A percentile compares a stretch with the other conserved stretches of the same genome.
Evolutionary conservation across 2,797 vertebrate species (phyloP).

Genomic region (Garrulus glandarius): DNA sequence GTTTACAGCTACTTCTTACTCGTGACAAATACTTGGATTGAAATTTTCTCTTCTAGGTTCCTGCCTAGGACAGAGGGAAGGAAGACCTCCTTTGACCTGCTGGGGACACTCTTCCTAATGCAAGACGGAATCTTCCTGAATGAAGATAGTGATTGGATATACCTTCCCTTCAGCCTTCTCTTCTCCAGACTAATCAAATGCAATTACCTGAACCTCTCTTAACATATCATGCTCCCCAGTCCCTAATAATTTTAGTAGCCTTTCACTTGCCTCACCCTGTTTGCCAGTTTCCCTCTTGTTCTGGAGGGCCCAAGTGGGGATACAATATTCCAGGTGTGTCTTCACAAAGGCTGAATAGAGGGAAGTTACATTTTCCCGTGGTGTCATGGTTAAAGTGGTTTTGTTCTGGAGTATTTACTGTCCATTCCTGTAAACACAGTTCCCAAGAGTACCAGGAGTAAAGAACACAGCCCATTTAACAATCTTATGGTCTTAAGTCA

Average conservation of each 20-base stretch:
- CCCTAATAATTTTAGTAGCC: neutral
- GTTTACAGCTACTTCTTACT: neutral
- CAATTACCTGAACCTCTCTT: neutral
- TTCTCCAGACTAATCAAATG: neutral
- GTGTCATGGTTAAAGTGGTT: neutral
- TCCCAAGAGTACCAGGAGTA: neutral
- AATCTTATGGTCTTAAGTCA: neutral
- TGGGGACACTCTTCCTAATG: neutral
- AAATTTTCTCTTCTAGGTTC: neutral
- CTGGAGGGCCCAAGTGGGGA: neutral
- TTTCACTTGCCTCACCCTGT: neutral
- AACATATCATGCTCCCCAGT: no score
- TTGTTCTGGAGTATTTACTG: neutral
- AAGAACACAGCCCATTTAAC: neutral
- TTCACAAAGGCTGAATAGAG: neutral
- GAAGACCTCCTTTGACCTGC: neutral
- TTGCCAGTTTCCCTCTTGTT: neutral
- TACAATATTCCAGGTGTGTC: neutral
- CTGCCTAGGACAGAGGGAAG: neutral
- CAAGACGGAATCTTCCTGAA: neutral
- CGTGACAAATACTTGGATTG: neutral
- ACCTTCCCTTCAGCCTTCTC: neutral
- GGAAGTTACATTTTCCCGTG: neutral
- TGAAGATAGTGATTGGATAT: neutral
- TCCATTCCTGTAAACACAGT: neutral